Evolutionary conservation across 92 coral and sea anemone genomes (phyloP), one percentile per base, ranked within the genome.

Genomic region (Parazoanthus darwini): DNA sequence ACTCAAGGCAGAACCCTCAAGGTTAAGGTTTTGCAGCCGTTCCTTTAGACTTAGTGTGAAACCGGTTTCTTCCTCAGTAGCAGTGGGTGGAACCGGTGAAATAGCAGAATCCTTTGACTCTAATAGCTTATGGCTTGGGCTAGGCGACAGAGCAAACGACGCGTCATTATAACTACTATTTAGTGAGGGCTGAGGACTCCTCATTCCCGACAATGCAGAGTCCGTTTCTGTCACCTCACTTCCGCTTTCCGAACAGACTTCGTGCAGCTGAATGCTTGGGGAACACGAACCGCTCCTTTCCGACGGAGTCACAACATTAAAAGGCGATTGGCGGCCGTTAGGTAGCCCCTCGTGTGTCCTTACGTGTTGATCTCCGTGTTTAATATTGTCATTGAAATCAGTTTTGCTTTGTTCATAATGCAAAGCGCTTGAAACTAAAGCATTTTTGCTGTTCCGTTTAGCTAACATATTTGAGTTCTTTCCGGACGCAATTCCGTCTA

Each of bases 211-310:
- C 73, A 79, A 14, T 23, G 90, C 95, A 46, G 89, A 91, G 65
- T 94, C 98, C 39, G 89, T 88, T 54, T 93, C 98, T 18, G 89
- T 79, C 16, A 91, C 29, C 76, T 89, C 93, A 46, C 93, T 89
- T 18, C 87, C 87, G 46, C 87, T 84, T 68, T 84, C 87, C 26
- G 79, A 84, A 33, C 33, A 84, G 13, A 71, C 77, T n/a, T 84
- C 79, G 16, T 14, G 48, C 8, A 71, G 79, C 44, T 26, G 87
- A 56, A 26, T 71, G 23, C 20, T 84, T 11, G 86, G 86, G 25
- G 86, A 82, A 43, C 77, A 66, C 56, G 86, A 82, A 43, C 36
- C 71, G 15, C 86, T 82, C 13, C 58, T 67, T 39, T 82, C 77
- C 38, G 36, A 23, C 6, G 65, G 26, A 3, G 67, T 46, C 44